phyloP scores from a whole-genome alignment of 2,797 vertebrate species.

The Furcifer pardalis region DNA sequence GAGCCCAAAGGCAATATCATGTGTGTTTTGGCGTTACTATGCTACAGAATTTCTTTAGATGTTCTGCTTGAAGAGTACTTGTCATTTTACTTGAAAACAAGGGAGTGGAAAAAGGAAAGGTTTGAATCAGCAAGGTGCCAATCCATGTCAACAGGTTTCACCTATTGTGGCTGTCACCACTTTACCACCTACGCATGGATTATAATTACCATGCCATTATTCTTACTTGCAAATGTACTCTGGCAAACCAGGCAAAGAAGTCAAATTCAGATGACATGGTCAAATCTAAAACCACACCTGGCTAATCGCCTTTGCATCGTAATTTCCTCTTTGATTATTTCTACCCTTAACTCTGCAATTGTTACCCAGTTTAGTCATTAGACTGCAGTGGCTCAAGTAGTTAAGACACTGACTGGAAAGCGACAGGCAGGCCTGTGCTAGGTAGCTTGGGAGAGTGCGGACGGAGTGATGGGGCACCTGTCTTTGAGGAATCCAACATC shows the following conservation, averaged over 20 bases:
- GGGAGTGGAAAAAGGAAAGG: not conserved
- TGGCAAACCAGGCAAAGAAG: not conserved
- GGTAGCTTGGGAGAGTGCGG: too few relatives aligned
- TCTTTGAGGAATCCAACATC: too few relatives aligned
- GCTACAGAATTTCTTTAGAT: not conserved
- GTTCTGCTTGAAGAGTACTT: not conserved
- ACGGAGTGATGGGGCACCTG: too few relatives aligned
- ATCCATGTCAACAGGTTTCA: conserved; percentile 15
- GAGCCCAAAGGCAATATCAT: conserved; percentile 10
- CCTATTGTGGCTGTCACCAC: not conserved
- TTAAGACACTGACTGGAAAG: too few relatives aligned
- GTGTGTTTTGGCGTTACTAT: not conserved
- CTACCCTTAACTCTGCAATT: conserved; percentile 1
- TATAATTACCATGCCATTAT: not conserved
- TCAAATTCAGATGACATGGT: not conserved
- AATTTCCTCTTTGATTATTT: conserved; percentile 2
- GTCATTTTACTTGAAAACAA: conserved; percentile 16
- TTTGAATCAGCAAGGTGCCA: conserved; percentile 7
- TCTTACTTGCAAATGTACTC: not conserved
- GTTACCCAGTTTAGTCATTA: conserved; percentile 6
- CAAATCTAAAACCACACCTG: conserved; percentile 12
- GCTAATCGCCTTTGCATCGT: not conserved
- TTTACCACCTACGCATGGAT: not conserved
- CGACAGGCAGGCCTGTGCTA: too few relatives aligned
- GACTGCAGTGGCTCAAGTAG: too few relatives aligned